Evolutionary conservation across 1,140 invertebrate genomes (phyloP).

Genomic region (Bombus fervidus): DNA sequence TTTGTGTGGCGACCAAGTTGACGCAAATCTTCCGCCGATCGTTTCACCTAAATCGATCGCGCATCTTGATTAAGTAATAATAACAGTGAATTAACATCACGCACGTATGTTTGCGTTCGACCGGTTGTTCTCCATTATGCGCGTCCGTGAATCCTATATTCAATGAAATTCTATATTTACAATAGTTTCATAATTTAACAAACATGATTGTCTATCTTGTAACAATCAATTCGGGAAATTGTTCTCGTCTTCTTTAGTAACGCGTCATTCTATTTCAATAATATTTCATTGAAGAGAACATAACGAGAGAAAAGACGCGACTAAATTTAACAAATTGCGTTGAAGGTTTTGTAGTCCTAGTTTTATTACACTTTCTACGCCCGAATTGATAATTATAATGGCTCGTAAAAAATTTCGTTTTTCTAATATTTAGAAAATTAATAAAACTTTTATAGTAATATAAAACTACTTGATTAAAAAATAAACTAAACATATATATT

Average conservation of each 20-base stretch:
- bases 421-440: too few species aligned
- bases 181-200: not conserved
- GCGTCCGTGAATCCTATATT: too few species aligned
- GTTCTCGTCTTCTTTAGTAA: not conserved
- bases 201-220: not conserved
- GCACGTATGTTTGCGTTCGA: not conserved
- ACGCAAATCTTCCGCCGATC: too few species aligned
- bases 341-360: too few species aligned
- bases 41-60: not conserved
- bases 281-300: not conserved
- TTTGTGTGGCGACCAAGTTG: too few species aligned
- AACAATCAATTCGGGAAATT: not conserved
- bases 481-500: too few species aligned
- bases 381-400: too few species aligned
- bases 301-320: too few species aligned
- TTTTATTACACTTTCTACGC: too few species aligned
- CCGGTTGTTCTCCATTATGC: not conserved
- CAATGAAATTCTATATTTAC: not conserved
- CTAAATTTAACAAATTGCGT: too few species aligned
- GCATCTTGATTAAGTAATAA: conserved; percentile 14
- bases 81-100: not conserved
- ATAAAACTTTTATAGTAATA: too few species aligned
- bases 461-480: not conserved
- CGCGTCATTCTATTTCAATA: not conserved
- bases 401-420: too few species aligned